phyloP scores from a whole-genome alignment of 2,113 vertebrate genomes.

The Noctilio leporinus region DNA sequence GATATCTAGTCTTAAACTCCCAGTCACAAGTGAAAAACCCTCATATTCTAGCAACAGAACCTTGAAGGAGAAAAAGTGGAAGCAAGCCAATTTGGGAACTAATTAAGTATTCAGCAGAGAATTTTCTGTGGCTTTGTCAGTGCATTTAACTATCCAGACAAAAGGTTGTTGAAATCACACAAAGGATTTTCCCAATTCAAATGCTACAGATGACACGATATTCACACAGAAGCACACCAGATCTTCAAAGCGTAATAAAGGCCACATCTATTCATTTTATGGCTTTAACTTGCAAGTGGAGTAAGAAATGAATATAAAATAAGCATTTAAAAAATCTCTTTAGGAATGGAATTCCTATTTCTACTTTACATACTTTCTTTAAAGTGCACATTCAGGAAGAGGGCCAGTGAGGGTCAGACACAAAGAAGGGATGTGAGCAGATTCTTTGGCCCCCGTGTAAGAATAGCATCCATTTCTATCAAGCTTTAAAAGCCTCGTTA shows the following conservation, averaged over 20 bases:
- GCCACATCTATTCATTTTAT: conserved; percentile 30
- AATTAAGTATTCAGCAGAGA: conserved; percentile 66
- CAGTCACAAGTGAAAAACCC: neutral
- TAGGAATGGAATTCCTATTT: conserved; percentile 25
- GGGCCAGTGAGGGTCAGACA: neutral
- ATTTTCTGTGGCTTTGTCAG: conserved; percentile 55
- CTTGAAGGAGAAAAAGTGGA: conserved; percentile 42
- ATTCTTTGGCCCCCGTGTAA: neutral
- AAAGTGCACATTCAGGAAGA: conserved; percentile 12
- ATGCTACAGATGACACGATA: conserved; percentile 55
- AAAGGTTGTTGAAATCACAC: conserved; percentile 67
- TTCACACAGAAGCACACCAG: conserved; percentile 41
- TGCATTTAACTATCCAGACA: conserved; percentile 54
- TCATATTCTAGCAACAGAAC: neutral
- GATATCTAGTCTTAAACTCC: conserved; percentile 35
- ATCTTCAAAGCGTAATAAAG: conserved; percentile 41
- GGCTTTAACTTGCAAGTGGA: conserved; percentile 28
- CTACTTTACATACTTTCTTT: conserved; percentile 31
- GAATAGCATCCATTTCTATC: conserved; percentile 26
- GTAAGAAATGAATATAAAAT: conserved; percentile 27
- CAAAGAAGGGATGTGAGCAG: conserved; percentile 22
- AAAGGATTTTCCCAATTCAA: conserved; percentile 60
- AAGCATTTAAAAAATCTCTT: conserved; percentile 37
- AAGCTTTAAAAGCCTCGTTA: conserved; percentile 22
- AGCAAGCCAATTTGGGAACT: conserved; percentile 46